Base-by-base conservation (phyloP, 2,113 vertebrate species). In the Gulo gulo region DNA sequence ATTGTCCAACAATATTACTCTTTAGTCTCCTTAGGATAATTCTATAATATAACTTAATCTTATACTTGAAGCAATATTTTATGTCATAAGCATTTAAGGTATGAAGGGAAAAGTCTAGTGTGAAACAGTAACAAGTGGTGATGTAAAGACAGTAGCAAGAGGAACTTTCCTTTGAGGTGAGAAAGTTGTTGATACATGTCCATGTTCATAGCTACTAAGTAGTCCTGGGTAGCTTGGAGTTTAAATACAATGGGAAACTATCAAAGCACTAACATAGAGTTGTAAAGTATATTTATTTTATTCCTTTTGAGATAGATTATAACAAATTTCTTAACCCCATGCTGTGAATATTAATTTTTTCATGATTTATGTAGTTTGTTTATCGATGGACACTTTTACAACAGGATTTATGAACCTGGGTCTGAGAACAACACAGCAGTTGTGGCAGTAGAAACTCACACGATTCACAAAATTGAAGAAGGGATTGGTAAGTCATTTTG, bases 401-500 rank as follows among this genome's bases (percentile, higher is more conserved):
- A 97, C 98, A 99, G 99, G 99, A 98, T 99, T 98, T 99, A 99
- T 95, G 99, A 99, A 96, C 99, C 99, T 76, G 98, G 98, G 96
- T 98, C 99, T 0, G 99, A 99, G 93, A 99, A 99, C 73, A 99
- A 98, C 2, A 98, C 99, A 0, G 99, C 99, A n/a, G 99, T 99
- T 57, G 98, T 99, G 98, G 99, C 99, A 12, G 99, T 99, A n/a
- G 99, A 99, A 98, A 99, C 99, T 1, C 99, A 99, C 96, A 99
- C 99, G 1, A 99, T 99, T 90, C 99, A 99, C 98, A 99, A 99
- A 98, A 98, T 99, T 67, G 99, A 99, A 95, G 99, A 99, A 98
- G 98, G 98, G 87, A 98, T 99, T 16, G 99, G 99, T 99, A 97
- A 99, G 99, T 98, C 50, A 63, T 92, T 31, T 69, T 69, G 39